Evolutionary conservation across 1,140 invertebrate genomes (phyloP).

Genomic region (Aporrectodea caliginosa): DNA sequence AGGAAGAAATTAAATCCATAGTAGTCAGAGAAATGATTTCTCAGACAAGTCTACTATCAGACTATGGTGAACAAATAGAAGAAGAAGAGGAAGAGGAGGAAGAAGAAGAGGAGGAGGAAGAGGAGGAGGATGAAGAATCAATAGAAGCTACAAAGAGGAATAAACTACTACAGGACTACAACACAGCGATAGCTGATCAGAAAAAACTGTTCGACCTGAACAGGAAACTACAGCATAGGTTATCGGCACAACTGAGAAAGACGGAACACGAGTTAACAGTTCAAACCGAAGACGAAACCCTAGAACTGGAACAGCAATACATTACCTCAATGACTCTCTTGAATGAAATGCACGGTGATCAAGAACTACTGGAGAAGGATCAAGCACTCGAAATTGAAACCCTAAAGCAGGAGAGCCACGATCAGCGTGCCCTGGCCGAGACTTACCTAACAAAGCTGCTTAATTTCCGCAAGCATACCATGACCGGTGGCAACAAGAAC

Average conservation of each 20-base stretch:
- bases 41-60: too few species aligned
- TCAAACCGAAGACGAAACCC: neutral
- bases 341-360: neutral
- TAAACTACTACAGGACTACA: neutral
- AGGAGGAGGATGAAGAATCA: neutral
- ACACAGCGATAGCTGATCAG: neutral
- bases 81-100: neutral
- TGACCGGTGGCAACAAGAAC: neutral
- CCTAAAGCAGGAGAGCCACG: neutral
- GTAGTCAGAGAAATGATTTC: too few species aligned
- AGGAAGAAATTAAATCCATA: too few species aligned
- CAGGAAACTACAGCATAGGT: neutral
- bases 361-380: neutral
- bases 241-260: neutral
- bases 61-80: too few species aligned
- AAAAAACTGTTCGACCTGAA: neutral
- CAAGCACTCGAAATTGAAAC: neutral
- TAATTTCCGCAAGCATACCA: neutral
- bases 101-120: neutral
- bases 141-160: neutral
- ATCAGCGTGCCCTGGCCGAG: neutral
- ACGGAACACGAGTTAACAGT: neutral
- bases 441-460: neutral
- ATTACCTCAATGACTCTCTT: neutral
- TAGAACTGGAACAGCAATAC: neutral